These are phyloP conservation scores for Petrocephalus sullivani DNA, from an alignment of 2,797 vertebrate species.

Conservation along the genomic window DNA sequence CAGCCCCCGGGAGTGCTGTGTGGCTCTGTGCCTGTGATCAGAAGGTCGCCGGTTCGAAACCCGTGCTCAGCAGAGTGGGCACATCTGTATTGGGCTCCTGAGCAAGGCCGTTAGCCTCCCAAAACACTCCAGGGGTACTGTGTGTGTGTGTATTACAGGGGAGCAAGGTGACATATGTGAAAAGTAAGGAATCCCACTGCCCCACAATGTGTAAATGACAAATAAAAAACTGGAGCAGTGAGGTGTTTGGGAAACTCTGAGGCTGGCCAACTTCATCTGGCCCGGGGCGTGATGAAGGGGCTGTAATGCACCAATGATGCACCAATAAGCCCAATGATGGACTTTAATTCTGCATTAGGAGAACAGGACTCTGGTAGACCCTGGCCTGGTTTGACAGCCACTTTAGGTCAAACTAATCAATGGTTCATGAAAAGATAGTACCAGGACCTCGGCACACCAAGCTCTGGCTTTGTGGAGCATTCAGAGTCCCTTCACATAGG, in stretches of 20 bases:
- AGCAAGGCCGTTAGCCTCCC: background rate
- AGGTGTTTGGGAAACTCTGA: background rate
- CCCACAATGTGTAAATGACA: background rate
- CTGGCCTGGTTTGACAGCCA: background rate
- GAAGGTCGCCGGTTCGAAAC: background rate
- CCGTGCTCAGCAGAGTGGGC: background rate
- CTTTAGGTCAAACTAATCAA: background rate
- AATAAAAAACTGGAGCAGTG: background rate
- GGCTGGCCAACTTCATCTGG: background rate
- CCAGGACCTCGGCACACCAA: background rate
- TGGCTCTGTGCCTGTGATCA: background rate
- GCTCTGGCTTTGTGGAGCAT: background rate
- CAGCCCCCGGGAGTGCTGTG: background rate
- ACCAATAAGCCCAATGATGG: background rate
- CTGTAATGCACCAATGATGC: background rate
- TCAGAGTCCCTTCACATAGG: background rate
- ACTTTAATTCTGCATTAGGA: background rate
- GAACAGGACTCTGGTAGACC: background rate
- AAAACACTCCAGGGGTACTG: background rate
- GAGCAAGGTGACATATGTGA: background rate
- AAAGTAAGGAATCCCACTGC: background rate
- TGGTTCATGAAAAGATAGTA: background rate
- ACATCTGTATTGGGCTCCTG: background rate
- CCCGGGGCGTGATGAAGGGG: background rate
- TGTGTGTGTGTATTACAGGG: background rate